These are phyloP conservation scores for Crotalus helleri DNA, from an alignment of 2,113 vertebrate genomes.

Conservation along the genomic window DNA sequence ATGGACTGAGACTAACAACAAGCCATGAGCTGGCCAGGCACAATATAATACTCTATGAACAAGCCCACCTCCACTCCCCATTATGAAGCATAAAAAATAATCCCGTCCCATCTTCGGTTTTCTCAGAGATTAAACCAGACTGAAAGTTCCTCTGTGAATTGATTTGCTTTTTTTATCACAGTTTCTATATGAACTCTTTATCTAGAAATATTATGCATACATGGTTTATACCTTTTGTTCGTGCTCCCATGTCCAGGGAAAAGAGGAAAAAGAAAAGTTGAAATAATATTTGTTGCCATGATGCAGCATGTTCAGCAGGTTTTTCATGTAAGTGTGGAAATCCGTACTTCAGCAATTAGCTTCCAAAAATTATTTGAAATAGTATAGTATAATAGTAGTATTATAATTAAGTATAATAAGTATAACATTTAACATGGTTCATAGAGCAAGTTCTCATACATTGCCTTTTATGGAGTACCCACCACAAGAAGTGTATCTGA, in stretches of 20 bases:
- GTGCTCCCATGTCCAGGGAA: not conserved
- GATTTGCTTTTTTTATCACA: not conserved
- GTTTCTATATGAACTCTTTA: not conserved
- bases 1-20: not conserved
- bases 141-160: not conserved
- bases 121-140: not conserved
- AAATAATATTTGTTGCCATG: not conserved
- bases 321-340: not conserved
- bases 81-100: not conserved
- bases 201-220: not conserved
- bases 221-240: not conserved
- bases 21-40: not conserved
- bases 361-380: not conserved
- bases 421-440: not conserved
- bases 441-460: not conserved
- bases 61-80: not conserved
- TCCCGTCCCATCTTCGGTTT: not conserved
- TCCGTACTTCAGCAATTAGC: not conserved
- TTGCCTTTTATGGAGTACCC: not conserved
- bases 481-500: not conserved
- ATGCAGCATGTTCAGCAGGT: not conserved
- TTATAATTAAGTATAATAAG: not conserved
- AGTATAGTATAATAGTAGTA: not conserved
- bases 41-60: not conserved
- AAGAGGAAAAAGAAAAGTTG: not conserved